A percentile compares a stretch with the other conserved stretches of the same genome.
Evolutionary conservation across 2,113 vertebrate genomes (phyloP).

Genomic region (Cyrtonyx montezumae): DNA sequence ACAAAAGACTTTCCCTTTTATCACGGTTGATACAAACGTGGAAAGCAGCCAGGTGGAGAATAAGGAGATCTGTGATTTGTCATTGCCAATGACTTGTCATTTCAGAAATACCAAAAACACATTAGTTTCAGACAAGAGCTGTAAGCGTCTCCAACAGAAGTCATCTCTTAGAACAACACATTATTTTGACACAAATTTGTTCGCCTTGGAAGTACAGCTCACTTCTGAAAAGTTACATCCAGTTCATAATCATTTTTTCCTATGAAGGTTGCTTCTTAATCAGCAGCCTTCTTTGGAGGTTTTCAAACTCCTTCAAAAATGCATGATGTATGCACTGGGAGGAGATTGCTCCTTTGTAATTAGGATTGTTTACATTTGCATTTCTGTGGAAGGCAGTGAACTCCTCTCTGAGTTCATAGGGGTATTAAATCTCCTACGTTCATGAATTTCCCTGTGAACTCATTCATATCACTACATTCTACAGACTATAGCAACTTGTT

Average conservation of each 20-base stretch:
- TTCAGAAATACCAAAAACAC: neutral
- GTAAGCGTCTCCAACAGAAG: neutral
- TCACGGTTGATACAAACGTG: neutral
- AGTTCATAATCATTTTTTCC: neutral
- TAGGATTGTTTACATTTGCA: neutral
- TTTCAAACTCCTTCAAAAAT: neutral
- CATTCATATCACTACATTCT: neutral
- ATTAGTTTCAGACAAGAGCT: neutral
- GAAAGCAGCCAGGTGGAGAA: neutral
- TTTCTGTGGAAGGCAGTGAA: slow-evolving; percentile 6
- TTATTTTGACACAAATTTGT: neutral
- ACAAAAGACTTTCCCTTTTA: neutral
- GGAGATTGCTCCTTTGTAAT: neutral
- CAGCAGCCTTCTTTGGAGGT: neutral
- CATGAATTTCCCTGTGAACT: neutral
- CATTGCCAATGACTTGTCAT: neutral
- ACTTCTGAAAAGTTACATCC: neutral
- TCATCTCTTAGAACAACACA: neutral
- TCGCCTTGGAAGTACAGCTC: neutral
- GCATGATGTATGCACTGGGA: neutral
- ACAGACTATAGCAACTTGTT: neutral
- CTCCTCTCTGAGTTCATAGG: neutral
- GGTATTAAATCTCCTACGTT: neutral
- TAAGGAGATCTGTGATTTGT: neutral
- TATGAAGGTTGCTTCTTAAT: neutral